Conservation (phyloP, 2,888 invertebrate species). For the Leptinotarsa haldemani region DNA sequence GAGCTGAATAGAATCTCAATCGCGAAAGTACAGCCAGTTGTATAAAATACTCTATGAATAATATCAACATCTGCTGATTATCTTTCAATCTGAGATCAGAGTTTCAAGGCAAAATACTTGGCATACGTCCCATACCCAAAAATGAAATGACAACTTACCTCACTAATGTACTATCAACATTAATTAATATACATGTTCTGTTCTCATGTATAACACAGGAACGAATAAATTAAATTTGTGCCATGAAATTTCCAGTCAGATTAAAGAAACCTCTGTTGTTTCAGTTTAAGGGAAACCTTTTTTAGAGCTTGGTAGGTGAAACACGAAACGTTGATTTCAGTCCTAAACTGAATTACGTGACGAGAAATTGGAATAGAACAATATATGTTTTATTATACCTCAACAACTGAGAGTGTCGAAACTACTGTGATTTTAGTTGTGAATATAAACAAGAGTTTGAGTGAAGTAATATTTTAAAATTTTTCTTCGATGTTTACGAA, state of each 20-base stretch:
- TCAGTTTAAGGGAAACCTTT: slow-evolving; percentile 36
- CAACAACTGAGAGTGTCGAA: neutral
- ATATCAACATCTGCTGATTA: no score
- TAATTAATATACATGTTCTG: no score
- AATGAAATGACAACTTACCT: no score
- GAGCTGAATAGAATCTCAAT: no score
- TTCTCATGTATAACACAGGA: no score
- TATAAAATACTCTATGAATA: no score
- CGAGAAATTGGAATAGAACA: slow-evolving; percentile 37
- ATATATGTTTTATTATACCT: slow-evolving; percentile 23
- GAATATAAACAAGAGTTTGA: neutral
- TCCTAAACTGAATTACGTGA: slow-evolving; percentile 44
- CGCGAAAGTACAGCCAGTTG: no score
- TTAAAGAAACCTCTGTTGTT: slow-evolving; percentile 36
- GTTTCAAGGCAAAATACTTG: no score
- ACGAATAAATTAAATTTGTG: slow-evolving; percentile 23
- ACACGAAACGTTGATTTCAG: slow-evolving; percentile 46
- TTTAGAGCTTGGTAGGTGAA: slow-evolving; percentile 40
- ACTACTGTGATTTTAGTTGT: neutral
- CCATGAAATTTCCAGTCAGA: slow-evolving; percentile 27
- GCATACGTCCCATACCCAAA: no score
- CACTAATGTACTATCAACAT: no score
- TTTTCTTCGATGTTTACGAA: neutral
- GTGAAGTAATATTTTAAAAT: neutral
- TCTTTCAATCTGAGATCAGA: no score